These are phyloP conservation scores for Gallinago media DNA, from an alignment of 2,113 vertebrate species.

Conservation along the genomic window DNA sequence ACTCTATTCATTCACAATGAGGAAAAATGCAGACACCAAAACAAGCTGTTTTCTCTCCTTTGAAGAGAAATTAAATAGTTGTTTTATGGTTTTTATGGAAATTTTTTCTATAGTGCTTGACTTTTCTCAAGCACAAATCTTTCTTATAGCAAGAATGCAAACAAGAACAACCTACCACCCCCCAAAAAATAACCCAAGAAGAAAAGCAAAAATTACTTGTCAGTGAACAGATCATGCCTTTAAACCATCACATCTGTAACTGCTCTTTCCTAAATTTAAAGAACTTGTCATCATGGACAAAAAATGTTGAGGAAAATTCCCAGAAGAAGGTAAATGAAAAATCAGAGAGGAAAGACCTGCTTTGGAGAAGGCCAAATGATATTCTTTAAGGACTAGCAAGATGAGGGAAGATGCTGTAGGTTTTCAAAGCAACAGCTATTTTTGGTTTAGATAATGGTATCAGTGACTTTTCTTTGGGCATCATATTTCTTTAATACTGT, in stretches of 20 bases:
- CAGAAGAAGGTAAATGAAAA: not conserved
- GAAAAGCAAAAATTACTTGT: not conserved
- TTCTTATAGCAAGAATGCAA: not conserved
- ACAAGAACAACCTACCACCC: not conserved
- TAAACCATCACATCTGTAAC: not conserved
- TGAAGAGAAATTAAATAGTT: not conserved
- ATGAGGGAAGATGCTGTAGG: not conserved
- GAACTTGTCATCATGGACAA: not conserved
- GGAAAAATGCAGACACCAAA: not conserved
- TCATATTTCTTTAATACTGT: not conserved
- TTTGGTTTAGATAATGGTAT: not conserved
- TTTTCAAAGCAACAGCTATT: not conserved
- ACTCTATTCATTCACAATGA: not conserved
- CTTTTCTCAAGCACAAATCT: not conserved
- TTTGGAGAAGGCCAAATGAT: not conserved
- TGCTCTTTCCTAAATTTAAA: not conserved
- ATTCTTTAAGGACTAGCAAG: not conserved
- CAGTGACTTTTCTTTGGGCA: not conserved
- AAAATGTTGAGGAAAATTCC: not conserved
- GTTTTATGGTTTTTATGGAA: not conserved
- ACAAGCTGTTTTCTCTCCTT: not conserved
- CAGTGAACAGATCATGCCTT: not conserved
- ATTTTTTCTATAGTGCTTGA: not conserved
- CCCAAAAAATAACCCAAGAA: fast-evolving
- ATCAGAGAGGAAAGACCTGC: not conserved